Percentiles rank a stretch among this genome's conserved stretches.
Conservation (phyloP, 2,113 vertebrate genomes). For the Tenebrosternarchus preto region DNA sequence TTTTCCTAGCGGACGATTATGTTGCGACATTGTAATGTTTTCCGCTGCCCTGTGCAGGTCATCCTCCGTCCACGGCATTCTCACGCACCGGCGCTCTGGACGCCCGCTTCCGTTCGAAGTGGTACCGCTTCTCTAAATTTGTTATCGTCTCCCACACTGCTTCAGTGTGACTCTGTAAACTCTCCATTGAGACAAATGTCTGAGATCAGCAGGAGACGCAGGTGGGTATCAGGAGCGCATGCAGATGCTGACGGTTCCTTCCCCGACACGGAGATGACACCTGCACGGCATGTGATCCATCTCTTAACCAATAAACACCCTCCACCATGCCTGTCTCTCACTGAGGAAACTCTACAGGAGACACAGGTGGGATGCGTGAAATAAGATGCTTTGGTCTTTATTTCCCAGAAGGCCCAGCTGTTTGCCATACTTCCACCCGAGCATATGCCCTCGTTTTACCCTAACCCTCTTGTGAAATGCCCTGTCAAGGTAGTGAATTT, state of each 20-base stretch:
- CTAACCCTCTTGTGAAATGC: constrained; percentile 67
- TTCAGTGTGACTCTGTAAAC: constrained; percentile 44
- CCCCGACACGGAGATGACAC: constrained; percentile 29
- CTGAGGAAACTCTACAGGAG: constrained; percentile 50
- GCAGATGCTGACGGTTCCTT: constrained; percentile 48
- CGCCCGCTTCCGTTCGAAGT: too few relatives aligned
- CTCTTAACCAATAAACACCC: constrained; percentile 57
- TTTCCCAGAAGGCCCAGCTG: constrained; percentile 67
- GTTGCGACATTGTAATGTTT: too few relatives aligned
- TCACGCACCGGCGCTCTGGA: too few relatives aligned
- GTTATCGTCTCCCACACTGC: constrained; percentile 25
- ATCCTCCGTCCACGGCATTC: too few relatives aligned
- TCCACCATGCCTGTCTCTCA: constrained; percentile 54
- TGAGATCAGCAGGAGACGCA: constrained; percentile 46
- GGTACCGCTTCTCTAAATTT: too few relatives aligned
- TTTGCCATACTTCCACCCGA: constrained; percentile 69
- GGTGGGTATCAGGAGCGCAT: constrained; percentile 38
- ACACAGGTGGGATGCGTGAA: constrained; percentile 60
- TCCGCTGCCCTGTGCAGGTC: too few relatives aligned
- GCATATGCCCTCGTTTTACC: constrained; percentile 61
- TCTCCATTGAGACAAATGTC: constrained; percentile 51
- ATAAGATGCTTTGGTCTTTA: constrained; percentile 64
- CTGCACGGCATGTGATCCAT: constrained; percentile 42
- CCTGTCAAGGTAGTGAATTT: constrained; percentile 70
- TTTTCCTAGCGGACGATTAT: too few relatives aligned